phyloP scores from a whole-genome alignment of 2,113 vertebrate species.

The Anas platyrhynchos region DNA sequence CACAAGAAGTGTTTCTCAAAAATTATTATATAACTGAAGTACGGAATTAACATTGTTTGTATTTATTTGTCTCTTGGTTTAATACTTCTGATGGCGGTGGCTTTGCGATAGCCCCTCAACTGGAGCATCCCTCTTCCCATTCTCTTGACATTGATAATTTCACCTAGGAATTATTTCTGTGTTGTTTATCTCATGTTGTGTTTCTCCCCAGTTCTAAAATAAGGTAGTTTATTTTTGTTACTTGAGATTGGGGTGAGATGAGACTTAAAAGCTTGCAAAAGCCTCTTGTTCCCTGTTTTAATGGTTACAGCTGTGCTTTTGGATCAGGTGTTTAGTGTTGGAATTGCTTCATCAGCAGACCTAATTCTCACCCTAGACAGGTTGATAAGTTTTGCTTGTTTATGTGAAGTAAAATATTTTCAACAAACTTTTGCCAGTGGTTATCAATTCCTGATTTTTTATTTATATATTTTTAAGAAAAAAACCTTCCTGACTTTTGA shows the following conservation, averaged over 20 bases:
- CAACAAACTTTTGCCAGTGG: not conserved
- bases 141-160: not conserved
- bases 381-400: not conserved
- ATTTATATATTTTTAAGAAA: not conserved
- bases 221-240: not conserved
- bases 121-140: not conserved
- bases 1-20: not conserved
- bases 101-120: not conserved
- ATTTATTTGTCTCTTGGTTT: not conserved
- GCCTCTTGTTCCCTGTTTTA: accelerated
- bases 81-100: not conserved
- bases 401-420: not conserved
- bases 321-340: not conserved
- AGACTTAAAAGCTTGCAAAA: not conserved
- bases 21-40: not conserved
- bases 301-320: not conserved
- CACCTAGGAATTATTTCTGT: not conserved
- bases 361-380: not conserved
- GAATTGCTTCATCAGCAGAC: not conserved
- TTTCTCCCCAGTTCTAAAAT: not conserved
- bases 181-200: not conserved
- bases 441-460: not conserved
- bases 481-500: not conserved
- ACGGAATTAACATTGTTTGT: not conserved
- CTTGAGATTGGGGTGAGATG: not conserved